Base-by-base conservation (phyloP, 1,140 invertebrate species). In the Cotesia glomerata region DNA sequence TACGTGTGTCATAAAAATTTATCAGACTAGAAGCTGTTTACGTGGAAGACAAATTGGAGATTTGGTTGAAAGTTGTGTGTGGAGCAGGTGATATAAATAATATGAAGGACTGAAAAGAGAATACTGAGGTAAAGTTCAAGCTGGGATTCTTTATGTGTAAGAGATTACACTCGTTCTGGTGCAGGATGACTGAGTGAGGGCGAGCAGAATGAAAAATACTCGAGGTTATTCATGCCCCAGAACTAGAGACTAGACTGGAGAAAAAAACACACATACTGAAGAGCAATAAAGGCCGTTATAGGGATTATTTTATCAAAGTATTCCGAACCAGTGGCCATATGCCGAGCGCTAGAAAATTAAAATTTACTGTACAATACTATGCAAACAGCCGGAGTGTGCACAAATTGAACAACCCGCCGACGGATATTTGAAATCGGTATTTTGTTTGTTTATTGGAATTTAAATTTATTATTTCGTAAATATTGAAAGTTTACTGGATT, bases 281-380 rank as follows among this genome's bases (percentile, higher is more conserved):
- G 26, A 35, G 67, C 67, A 69, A 69, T 69, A 69, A 61, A 61
- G 16, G 14, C 54, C 56, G 49, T 36, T 35, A 36, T 56, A 26
- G 13, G 56, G 67, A 69, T 69, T 69, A 69, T 69, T 69, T 69
- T 69, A 69, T 59, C 67, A 69, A 61, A 56, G 56, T 56, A 59
- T 61, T 45, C 39, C 39, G 39, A 7, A 45, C 56, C 54, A 26
- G n/a, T 14, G 26, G 58, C 58, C 16, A 61, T 61, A 3, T 32
- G 26, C 14, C 58, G 26, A 4, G 3, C 58, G 26, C 11, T 13
- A 32, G 58, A 61, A 61, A 61, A 61, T 26, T 16, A 32, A 61
- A 61, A 45, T 45, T 45, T 32, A 61, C 11, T 7, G 5, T 26
- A 45, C 39, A 8, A 18, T 18, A 18, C 18, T 8, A 5, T 13